Base-by-base conservation (phyloP, 23 tunicate genomes). In the Ascidia mentula region DNA sequence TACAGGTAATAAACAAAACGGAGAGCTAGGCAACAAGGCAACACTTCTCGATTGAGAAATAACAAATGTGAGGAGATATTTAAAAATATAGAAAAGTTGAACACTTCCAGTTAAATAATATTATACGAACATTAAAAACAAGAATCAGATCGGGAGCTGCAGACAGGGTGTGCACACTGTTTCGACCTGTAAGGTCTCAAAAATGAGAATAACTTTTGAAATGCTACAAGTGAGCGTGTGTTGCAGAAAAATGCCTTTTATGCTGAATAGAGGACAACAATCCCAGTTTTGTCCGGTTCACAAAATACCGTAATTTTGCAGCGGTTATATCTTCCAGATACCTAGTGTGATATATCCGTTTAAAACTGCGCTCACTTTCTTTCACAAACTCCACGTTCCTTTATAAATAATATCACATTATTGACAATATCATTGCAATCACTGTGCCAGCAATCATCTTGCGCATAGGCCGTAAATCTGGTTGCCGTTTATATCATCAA, bases 401-500 rank as follows among this genome's bases (percentile, higher is more conserved):
- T n/a, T n/a, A n/a, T n/a, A n/a, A n/a, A n/a, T n/a, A n/a, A n/a
- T n/a, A n/a, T n/a, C n/a, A n/a, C n/a, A n/a, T n/a, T n/a, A n/a
- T n/a, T n/a, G n/a, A n/a, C n/a, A n/a, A n/a, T 53, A 53, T 9
- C 1, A 6, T 28, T 9, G 65, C 22, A 9, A 1, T 53, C 13
- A 53, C 1, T 28, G 7, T 9, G 7, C 4, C 1, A 26, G 24
- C 4, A 26, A 15, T 53, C 65, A 53, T 53, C 24, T 53, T 20
- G 13, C 1, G 65, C 24, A 53, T 3, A 53, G 65, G 4, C 24
- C 2, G 13, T 53, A 53, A 28, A 53, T 53, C 24, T 53, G 28
- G 65, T 53, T 53, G 65, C 65, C 65, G 30, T 71, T 71, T 22
- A 71, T 71, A 34, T 71, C 38, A 22, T 35, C 75, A 2, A 34